These are phyloP conservation scores for Phthorimaea operculella DNA, from an alignment of 1,140 invertebrate species.

Conservation along the genomic window DNA sequence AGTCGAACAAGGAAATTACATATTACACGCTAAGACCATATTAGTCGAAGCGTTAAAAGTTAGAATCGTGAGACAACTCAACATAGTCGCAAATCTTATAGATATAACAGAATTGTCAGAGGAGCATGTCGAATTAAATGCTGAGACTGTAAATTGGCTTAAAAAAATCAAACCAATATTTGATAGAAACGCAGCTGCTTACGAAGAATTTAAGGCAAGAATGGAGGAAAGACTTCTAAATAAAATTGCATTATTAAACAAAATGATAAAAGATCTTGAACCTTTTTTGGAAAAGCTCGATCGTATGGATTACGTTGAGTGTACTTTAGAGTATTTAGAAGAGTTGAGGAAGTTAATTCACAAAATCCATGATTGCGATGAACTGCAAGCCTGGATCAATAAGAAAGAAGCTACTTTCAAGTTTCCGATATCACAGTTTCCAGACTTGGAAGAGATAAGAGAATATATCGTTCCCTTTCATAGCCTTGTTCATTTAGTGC, in stretches of 20 bases:
- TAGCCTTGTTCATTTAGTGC: constrained; percentile 70
- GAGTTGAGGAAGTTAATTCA: constrained; percentile 79
- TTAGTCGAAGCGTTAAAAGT: constrained; percentile 72
- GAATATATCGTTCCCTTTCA: constrained; percentile 77
- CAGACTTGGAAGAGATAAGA: constrained; percentile 79
- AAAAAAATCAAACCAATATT: constrained; percentile 77
- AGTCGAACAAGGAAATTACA: constrained; percentile 75
- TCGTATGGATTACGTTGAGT: constrained; percentile 76
- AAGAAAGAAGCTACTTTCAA: constrained; percentile 89
- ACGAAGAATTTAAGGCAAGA: constrained; percentile 82
- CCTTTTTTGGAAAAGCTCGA: constrained; percentile 75
- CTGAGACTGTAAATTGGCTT: constrained; percentile 78
- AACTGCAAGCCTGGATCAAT: constrained; percentile 86
- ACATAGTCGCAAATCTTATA: constrained; percentile 73
- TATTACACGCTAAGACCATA: constrained; percentile 71
- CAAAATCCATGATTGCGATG: constrained; percentile 77
- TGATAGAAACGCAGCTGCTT: constrained; percentile 76
- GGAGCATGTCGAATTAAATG: constrained; percentile 76
- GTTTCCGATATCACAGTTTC: constrained; percentile 78
- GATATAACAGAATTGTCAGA: constrained; percentile 74
- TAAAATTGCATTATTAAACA: constrained; percentile 75
- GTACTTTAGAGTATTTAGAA: constrained; percentile 74
- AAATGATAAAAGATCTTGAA: constrained; percentile 76
- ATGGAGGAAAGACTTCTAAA: constrained; percentile 81
- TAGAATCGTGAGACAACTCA: constrained; percentile 71